Evolutionary conservation across 2,113 vertebrate species (phyloP).

Genomic region (Nesoenas mayeri): DNA sequence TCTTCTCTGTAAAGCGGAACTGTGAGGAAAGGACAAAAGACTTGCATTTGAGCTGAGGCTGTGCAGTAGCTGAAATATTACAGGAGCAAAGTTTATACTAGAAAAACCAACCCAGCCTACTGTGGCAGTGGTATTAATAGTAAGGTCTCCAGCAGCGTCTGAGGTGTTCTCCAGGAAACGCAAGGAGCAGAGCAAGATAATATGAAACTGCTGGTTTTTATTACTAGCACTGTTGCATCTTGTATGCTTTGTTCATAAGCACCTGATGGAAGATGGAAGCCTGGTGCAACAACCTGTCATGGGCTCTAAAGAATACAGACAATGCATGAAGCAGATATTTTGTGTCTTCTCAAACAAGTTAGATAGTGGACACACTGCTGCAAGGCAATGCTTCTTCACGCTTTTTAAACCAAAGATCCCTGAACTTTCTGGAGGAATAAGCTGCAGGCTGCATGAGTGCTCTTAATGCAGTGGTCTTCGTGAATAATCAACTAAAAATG

Average conservation of each 20-base stretch:
- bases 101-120: neutral
- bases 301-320: neutral
- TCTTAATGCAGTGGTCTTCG: neutral
- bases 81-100: neutral
- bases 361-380: neutral
- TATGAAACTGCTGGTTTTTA: neutral
- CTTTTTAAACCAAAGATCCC: neutral
- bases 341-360: neutral
- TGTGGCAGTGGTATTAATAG: neutral
- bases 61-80: neutral
- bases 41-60: neutral
- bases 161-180: neutral
- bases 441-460: neutral
- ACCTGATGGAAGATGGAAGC: neutral
- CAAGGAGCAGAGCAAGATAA: neutral
- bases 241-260: neutral
- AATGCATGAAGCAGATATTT: neutral
- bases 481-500: neutral
- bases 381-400: neutral
- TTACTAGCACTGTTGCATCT: neutral
- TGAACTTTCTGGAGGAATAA: neutral
- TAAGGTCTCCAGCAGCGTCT: neutral
- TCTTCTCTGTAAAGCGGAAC: neutral
- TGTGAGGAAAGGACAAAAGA: neutral
- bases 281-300: neutral